A percentile compares a stretch with the other conserved stretches of the same genome.
Evolutionary conservation across 2,113 vertebrate species (phyloP).

Genomic region (Odontophorus gujanensis): DNA sequence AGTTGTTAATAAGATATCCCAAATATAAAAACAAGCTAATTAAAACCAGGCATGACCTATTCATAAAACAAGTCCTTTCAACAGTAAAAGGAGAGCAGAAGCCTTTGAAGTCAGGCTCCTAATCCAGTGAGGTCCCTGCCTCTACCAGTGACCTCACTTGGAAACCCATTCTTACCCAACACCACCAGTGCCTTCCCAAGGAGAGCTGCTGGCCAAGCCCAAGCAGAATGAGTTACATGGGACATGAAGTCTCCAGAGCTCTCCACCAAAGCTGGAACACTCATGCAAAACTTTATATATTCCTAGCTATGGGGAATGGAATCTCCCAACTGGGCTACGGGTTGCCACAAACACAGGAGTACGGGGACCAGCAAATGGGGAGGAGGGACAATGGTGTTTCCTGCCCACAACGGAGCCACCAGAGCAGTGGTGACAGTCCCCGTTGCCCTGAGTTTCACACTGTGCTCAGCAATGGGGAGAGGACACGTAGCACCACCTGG

Average conservation of each 20-base stretch:
- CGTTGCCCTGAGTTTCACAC: background rate
- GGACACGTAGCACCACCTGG: background rate
- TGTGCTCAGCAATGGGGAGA: background rate
- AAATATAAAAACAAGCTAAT: conserved; percentile 60
- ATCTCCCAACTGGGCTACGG: background rate
- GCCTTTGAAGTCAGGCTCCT: conserved; percentile 61
- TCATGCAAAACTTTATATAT: accelerated
- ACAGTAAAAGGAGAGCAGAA: conserved; percentile 16
- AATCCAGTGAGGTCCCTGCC: conserved; percentile 22
- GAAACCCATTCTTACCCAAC: conserved; percentile 33
- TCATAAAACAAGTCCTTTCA: conserved; percentile 60
- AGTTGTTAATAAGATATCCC: conserved; percentile 40
- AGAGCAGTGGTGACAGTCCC: background rate
- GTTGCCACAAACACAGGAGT: accelerated
- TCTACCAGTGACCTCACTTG: conserved; percentile 29
- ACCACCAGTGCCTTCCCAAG: background rate
- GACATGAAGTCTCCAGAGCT: background rate
- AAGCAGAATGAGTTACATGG: background rate
- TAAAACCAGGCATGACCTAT: conserved; percentile 65
- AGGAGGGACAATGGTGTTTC: background rate
- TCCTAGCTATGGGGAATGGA: background rate
- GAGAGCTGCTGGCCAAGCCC: background rate
- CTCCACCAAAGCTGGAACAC: accelerated
- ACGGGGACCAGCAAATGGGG: background rate
- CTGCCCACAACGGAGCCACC: background rate